Evolutionary conservation across 2,888 invertebrate genomes (phyloP).

Genomic region (Slavum lentiscoides): DNA sequence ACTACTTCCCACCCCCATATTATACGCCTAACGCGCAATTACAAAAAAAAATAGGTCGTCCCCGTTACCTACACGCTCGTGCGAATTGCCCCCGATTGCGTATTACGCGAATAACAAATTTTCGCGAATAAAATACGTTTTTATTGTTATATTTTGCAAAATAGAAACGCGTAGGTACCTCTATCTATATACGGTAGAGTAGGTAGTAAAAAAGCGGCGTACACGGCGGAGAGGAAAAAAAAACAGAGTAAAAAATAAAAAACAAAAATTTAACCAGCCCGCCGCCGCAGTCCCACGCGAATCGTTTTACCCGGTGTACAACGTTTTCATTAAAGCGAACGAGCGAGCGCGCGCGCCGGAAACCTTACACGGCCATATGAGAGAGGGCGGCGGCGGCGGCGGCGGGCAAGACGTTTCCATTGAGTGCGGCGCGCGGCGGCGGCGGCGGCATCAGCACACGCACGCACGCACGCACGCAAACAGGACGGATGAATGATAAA

Average conservation of each 20-base stretch:
- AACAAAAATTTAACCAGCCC: constrained; percentile 21
- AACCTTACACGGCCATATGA: constrained; percentile 46
- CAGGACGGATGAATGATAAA: constrained; percentile 51
- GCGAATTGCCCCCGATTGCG: no score
- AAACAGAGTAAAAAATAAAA: not conserved
- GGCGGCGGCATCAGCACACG: not conserved
- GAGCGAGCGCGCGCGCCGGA: constrained; percentile 33
- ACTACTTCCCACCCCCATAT: no score
- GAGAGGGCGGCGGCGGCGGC: constrained; percentile 32
- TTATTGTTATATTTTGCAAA: no score
- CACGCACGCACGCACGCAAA: constrained; percentile 29
- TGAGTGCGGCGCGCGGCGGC: constrained; percentile 1
- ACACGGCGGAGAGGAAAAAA: not conserved
- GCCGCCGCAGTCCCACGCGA: constrained; percentile 34
- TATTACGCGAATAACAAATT: no score
- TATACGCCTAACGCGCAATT: no score
- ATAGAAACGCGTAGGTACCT: no score
- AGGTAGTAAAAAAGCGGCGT: no score
- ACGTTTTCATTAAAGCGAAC: constrained; percentile 36
- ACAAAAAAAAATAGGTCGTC: no score
- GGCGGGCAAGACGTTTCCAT: constrained; percentile 49
- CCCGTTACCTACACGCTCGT: no score
- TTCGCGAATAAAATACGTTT: no score
- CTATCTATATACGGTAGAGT: no score
- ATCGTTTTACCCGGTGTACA: constrained; percentile 38